Evolutionary conservation across 1,140 invertebrate genomes (phyloP), one percentile per base, ranked within the genome.

Genomic region (Aphaenogaster rudis): DNA sequence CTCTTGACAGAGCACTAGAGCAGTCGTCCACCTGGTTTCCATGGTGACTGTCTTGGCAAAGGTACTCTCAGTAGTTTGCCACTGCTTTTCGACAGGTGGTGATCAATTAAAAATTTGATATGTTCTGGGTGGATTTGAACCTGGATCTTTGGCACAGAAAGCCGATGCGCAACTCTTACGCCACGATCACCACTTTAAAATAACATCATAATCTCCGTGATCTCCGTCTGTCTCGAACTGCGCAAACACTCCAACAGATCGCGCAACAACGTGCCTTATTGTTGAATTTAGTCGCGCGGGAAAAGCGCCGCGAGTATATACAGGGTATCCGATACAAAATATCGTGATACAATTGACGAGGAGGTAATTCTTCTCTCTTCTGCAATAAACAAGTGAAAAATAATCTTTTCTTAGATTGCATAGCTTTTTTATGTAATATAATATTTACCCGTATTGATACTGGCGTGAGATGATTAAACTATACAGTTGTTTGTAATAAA

Each of bases 181-280:
- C 28, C 28, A 28, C 28, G 28, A 28, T 28, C 0, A 28, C 0
- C 28, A 28, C 28, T 28, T 28, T 48, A 48, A 0, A 28, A 48
- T 6, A 21, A 48, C 13, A 28, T 48, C 13, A 69, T 69, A 45
- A 71, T 71, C 42, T 48, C 13, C 8, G 7, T 28, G 28, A 45
- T 45, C 42, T 45, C 13, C 8, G 7, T 64, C 36, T 64, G 64
- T 39, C 63, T 66, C 64, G 45, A 48, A 48, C 2, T 28, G 67
- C 17, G 2, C 13, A 33, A 72, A 72, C 13, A 33, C 39, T 72
- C 21, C 21, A 48, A 3, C 28, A 48, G 17, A 81, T 42, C 36
- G 36, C 42, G 39, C 21, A 42, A 81, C 8, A 81, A 79, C 45
- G 77, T 79, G 77, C 77, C 77, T 79, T 79, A 66, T 66, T 57